These are phyloP conservation scores for Drosophila littoralis DNA, from an alignment of 1,140 invertebrate genomes.

Conservation along the genomic window DNA sequence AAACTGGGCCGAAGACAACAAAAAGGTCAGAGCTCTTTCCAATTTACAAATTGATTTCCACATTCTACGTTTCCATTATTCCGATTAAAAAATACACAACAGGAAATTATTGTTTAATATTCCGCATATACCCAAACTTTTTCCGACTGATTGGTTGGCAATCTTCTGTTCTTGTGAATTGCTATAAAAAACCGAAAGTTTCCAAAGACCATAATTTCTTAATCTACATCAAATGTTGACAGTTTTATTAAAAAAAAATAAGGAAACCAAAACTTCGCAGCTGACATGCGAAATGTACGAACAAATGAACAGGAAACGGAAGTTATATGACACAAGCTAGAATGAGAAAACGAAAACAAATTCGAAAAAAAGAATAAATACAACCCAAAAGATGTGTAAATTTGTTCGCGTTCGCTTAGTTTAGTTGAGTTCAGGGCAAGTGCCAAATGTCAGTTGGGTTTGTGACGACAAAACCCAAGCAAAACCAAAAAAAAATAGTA, in stretches of 20 bases:
- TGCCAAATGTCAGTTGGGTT: slow-evolving; percentile 76
- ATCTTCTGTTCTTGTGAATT: slow-evolving; percentile 10
- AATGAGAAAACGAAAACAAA: slow-evolving; percentile 47
- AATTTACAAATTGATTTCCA: slow-evolving; percentile 13
- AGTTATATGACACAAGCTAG: slow-evolving; percentile 65
- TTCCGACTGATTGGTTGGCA: slow-evolving; percentile 12
- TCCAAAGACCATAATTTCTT: slow-evolving; percentile 73
- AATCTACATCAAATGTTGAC: slow-evolving; percentile 81
- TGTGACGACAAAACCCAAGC: slow-evolving; percentile 41
- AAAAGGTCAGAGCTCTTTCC: not conserved
- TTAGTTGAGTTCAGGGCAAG: slow-evolving; percentile 59
- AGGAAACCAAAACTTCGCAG: slow-evolving; percentile 40
- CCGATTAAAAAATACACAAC: slow-evolving; percentile 3
- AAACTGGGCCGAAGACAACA: too few species aligned
- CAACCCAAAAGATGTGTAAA: slow-evolving; percentile 74
- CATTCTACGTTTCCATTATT: not conserved
- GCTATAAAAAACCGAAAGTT: slow-evolving; percentile 34
- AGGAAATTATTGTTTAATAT: slow-evolving; percentile 7
- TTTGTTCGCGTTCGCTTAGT: slow-evolving; percentile 51
- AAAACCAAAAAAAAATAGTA: slow-evolving; percentile 32
- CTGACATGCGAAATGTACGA: slow-evolving; percentile 73
- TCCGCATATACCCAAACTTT: not conserved
- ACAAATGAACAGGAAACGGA: slow-evolving; percentile 80
- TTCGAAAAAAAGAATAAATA: slow-evolving; percentile 23
- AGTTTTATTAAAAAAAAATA: slow-evolving; percentile 79